Evolutionary conservation across 2,113 vertebrate species (phyloP).

Genomic region (Pterophyllum scalare): DNA sequence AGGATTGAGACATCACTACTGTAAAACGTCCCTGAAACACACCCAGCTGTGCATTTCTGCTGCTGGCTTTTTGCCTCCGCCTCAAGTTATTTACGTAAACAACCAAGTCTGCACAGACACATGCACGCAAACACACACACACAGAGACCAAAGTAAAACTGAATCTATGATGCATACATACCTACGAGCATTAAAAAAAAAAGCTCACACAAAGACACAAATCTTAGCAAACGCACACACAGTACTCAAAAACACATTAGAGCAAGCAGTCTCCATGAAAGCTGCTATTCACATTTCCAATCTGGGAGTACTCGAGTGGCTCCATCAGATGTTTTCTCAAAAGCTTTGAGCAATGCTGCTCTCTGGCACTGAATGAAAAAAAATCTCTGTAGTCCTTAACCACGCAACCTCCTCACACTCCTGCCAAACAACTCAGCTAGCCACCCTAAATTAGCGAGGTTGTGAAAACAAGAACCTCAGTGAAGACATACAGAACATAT

Average conservation of each 20-base stretch:
- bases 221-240: not conserved
- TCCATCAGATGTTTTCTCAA: constrained; percentile 77
- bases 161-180: not conserved
- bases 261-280: constrained; percentile 64
- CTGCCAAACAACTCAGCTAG: constrained; percentile 41
- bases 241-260: constrained; percentile 62
- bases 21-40: constrained; percentile 50
- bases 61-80: constrained; percentile 39
- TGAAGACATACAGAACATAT: constrained; percentile 6
- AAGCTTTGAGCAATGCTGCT: constrained; percentile 60
- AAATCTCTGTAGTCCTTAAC: constrained; percentile 63
- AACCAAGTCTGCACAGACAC: constrained; percentile 19
- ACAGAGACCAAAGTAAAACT: constrained; percentile 1
- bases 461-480: constrained; percentile 41
- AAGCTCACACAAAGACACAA: not conserved
- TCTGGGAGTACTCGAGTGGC: constrained; percentile 74
- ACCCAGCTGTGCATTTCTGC: constrained; percentile 56
- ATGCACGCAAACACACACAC: constrained; percentile 16
- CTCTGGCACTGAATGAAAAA: constrained; percentile 66
- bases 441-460: constrained; percentile 41
- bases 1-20: constrained; percentile 52
- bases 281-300: constrained; percentile 75
- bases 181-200: not conserved
- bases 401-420: constrained; percentile 39
- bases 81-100: constrained; percentile 66